Base-by-base conservation (phyloP, 2,888 invertebrate genomes). In the Drosophila histrio region DNA sequence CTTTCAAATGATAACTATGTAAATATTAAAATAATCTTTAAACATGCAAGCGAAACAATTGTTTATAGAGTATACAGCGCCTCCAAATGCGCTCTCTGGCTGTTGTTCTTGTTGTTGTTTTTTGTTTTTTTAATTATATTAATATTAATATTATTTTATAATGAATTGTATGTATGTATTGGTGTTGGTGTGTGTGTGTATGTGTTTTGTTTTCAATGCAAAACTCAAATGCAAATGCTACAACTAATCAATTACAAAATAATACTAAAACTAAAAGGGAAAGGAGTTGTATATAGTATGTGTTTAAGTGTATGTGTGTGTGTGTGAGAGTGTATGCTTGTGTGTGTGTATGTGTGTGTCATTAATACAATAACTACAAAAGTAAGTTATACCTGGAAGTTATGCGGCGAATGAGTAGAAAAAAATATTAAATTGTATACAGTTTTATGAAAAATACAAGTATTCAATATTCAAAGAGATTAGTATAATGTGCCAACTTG, bases 191-290 rank as follows among this genome's bases (percentile, higher is more conserved):
- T 68, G 28, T 49, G 44, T 56, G 24, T 67, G 38, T 53, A n/a
- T 38, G 17, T 56, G 9, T 19, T 47, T 46, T 47, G 24, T 41
- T 54, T 67, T 53, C 26, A 64, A 73, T 70, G 71, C 71, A 60
- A 70, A 73, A 83, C 67, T 72, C 61, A 83, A 77, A 83, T 82
- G 82, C 82, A 86, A 82, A 80, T 63, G 32, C 82, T 82, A 82
- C 82, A 79, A 30, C 68, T 68, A 62, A 76, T 65, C 58, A 77
- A 77, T 72, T 76, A 75, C 77, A 72, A 60, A 50, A 64, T 60
- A 76, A 46, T 59, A 63, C 57, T 70, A 75, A 26, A 66, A 39
- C 56, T 74, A 71, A 57, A 24, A 19, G 58, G 34, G 64, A n/a
- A 30, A 43, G 38, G 44, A 57, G 34, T 49, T 47, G 34, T 60